Evolutionary conservation across 2,888 invertebrate genomes (phyloP).

Genomic region (Tetragonula carbonaria): DNA sequence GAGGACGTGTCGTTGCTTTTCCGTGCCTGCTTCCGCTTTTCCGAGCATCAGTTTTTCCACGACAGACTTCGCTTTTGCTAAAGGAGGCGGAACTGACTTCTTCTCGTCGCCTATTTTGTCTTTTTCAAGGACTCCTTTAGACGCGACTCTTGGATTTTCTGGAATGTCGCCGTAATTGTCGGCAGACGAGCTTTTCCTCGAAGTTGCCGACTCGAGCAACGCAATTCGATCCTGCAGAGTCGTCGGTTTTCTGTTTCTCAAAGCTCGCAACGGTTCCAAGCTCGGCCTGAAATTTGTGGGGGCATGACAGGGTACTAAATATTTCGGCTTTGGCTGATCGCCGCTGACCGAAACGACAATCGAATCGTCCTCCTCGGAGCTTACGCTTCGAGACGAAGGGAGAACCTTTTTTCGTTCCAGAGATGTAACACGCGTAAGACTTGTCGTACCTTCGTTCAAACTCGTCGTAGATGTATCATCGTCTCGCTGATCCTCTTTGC

Average conservation of each 20-base stretch:
- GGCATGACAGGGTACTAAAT: conserved; percentile 78
- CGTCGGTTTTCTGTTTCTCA: conserved; percentile 67
- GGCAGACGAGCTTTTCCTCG: conserved; percentile 25
- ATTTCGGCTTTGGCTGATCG: conserved; percentile 66
- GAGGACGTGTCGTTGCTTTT: conserved; percentile 19
- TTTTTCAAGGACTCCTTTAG: background rate
- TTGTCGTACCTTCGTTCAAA: conserved; percentile 31
- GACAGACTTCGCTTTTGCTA: conserved; percentile 55
- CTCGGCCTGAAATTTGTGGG: conserved; percentile 76
- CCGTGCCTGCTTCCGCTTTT: background rate
- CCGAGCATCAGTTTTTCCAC: conserved; percentile 19
- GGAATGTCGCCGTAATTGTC: conserved; percentile 45
- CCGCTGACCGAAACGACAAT: conserved; percentile 59
- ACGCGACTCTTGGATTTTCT: background rate
- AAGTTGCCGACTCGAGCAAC: conserved; percentile 28
- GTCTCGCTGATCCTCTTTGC: conserved; percentile 1
- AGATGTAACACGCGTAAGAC: conserved; percentile 65
- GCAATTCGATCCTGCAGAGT: conserved; percentile 49
- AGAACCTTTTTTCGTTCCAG: conserved; percentile 68
- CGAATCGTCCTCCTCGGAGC: conserved; percentile 72
- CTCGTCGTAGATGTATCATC: conserved; percentile 14
- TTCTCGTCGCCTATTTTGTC: background rate
- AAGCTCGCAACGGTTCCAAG: conserved; percentile 77
- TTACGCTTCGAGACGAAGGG: conserved; percentile 60
- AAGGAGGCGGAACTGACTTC: background rate